A percentile compares a stretch with the other conserved stretches of the same genome.
phyloP scores from a whole-genome alignment of 1,140 invertebrate genomes.

The Scylla paramamosain region DNA sequence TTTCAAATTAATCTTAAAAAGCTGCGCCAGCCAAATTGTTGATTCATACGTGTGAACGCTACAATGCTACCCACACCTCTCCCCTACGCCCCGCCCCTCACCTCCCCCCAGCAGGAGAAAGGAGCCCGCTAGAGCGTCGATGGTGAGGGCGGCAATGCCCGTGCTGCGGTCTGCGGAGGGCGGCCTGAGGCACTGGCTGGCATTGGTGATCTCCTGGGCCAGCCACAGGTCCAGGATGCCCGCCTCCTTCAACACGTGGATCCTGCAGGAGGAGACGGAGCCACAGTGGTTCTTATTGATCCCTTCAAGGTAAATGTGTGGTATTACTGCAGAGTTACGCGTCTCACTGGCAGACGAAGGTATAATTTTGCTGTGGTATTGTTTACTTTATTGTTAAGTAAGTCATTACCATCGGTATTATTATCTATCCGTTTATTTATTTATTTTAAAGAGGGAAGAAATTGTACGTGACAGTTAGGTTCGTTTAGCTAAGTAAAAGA shows the following conservation, averaged over 20 bases:
- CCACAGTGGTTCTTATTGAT: neutral
- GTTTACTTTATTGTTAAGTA: no score
- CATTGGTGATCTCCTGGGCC: constrained; percentile 36
- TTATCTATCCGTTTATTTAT: no score
- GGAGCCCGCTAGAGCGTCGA: neutral
- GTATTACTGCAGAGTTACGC: no score
- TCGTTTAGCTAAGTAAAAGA: no score
- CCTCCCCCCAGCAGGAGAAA: constrained; percentile 43
- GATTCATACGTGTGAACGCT: neutral
- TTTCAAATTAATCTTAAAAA: no score
- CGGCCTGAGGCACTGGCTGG: constrained; percentile 28
- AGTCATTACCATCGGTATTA: no score
- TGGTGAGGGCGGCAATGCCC: neutral
- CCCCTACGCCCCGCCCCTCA: neutral
- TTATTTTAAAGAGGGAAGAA: no score
- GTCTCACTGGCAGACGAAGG: no score
- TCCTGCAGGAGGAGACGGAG: neutral
- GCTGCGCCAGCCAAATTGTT: no score
- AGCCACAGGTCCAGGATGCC: constrained; percentile 49
- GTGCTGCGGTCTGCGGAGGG: constrained; percentile 6
- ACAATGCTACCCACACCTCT: neutral
- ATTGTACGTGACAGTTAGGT: no score
- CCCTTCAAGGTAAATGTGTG: neutral
- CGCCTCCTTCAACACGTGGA: constrained; percentile 33
- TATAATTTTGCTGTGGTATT: no score